Evolutionary conservation across 1,140 invertebrate species (phyloP).

Genomic region (Hylaeus anthracinus): DNA sequence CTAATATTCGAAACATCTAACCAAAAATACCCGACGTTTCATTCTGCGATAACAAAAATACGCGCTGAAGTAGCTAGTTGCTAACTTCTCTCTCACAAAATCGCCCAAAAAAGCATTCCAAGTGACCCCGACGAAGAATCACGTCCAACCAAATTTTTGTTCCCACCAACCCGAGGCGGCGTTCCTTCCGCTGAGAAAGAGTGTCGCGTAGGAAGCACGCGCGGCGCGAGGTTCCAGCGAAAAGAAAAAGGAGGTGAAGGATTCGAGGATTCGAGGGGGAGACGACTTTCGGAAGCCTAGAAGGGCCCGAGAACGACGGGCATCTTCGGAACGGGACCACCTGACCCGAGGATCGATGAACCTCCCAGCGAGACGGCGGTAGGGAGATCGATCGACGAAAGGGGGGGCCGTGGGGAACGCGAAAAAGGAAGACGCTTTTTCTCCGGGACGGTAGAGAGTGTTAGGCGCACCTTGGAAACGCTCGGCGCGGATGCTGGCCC

Average conservation of each 20-base stretch:
- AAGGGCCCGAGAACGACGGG: constrained; percentile 5
- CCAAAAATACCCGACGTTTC: too few species aligned
- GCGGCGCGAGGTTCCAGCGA: neutral
- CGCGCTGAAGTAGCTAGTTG: too few species aligned
- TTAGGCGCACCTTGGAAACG: constrained; percentile 72
- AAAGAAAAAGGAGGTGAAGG: constrained; percentile 23
- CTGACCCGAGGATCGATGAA: constrained; percentile 51
- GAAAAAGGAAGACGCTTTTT: constrained; percentile 58
- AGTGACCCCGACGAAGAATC: too few species aligned
- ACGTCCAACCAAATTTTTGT: too few species aligned
- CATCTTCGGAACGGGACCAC: constrained; percentile 49
- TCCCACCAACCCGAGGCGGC: too few species aligned
- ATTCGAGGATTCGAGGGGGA: neutral
- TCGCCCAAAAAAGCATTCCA: too few species aligned
- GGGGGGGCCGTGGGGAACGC: neutral
- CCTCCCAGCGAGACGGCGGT: neutral
- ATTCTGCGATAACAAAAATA: too few species aligned
- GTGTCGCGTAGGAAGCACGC: neutral
- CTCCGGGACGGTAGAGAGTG: constrained; percentile 74
- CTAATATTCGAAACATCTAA: too few species aligned
- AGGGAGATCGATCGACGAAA: constrained; percentile 35
- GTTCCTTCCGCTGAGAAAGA: too few species aligned
- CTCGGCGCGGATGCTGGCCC: constrained; percentile 74
- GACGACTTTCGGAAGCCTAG: constrained; percentile 37
- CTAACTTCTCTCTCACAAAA: too few species aligned